Conservation (phyloP, 1,140 invertebrate genomes). For the Aphis craccivora region DNA sequence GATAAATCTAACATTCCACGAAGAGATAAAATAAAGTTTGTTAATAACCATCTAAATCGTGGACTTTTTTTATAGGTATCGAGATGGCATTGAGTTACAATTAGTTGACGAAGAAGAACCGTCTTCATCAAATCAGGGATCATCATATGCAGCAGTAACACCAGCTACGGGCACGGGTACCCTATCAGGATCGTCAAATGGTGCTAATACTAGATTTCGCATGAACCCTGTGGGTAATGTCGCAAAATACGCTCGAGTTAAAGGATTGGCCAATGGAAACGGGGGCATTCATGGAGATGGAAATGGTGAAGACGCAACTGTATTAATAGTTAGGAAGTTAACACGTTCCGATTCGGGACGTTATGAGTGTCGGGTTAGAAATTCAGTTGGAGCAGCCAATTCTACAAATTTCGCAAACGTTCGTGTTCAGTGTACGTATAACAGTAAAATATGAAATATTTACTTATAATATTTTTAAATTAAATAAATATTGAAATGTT, state of each 20-base stretch:
- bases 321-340: not conserved
- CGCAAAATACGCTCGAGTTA: slow-evolving; percentile 23
- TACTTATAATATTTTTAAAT: not conserved
- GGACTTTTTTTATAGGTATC: not conserved
- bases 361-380: slow-evolving; percentile 30
- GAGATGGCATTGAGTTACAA: not conserved
- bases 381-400: slow-evolving; percentile 29
- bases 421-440: slow-evolving; percentile 31
- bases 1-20: not conserved
- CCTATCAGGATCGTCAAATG: not conserved
- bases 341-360: slow-evolving; percentile 19
- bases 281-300: not conserved
- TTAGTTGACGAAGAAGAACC: slow-evolving; percentile 14
- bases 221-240: not conserved
- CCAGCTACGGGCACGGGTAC: not conserved
- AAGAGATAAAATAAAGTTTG: not conserved
- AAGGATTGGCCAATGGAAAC: not conserved
- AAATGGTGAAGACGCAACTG: not conserved
- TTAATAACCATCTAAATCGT: not conserved
- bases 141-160: not conserved
- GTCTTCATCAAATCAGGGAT: not conserved
- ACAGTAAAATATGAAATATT: not conserved
- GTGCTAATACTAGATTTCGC: not conserved
- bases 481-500: not conserved
- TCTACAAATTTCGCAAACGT: slow-evolving; percentile 40